Evolutionary conservation across 2,797 vertebrate species (phyloP).

Genomic region (Clarias fuscus): DNA sequence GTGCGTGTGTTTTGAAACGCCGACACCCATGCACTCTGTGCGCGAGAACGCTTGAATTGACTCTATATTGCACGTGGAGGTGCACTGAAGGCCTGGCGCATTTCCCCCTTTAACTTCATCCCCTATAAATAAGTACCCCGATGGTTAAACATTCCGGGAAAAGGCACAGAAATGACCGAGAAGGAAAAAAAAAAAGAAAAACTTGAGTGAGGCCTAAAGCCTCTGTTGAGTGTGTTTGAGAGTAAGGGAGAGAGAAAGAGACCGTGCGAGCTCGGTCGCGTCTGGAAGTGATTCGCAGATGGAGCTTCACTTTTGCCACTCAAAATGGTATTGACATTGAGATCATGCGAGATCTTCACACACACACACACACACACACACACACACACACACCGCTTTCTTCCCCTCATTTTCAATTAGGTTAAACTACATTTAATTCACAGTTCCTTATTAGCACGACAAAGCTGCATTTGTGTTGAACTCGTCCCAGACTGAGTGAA

Average conservation of each 20-base stretch:
- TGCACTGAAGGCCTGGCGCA: neutral
- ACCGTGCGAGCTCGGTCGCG: neutral
- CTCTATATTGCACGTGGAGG: neutral
- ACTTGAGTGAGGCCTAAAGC: slow-evolving; percentile 31
- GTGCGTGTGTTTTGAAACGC: slow-evolving; percentile 7
- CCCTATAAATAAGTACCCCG: slow-evolving; percentile 41
- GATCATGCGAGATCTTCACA: slow-evolving; percentile 23
- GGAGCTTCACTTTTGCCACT: slow-evolving; percentile 40
- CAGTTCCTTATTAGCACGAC: neutral
- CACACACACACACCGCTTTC: slow-evolving; percentile 7
- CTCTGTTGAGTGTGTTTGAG: slow-evolving; percentile 14
- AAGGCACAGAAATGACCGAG: slow-evolving; percentile 30
- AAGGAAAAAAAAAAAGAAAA: slow-evolving; percentile 27
- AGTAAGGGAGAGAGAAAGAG: neutral
- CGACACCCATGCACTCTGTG: neutral
- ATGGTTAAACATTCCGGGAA: slow-evolving; percentile 54
- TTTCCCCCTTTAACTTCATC: slow-evolving; percentile 24
- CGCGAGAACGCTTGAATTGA: neutral
- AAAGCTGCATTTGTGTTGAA: neutral
- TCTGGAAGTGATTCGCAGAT: slow-evolving; percentile 54
- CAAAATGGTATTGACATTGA: slow-evolving; percentile 32
- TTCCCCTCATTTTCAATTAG: neutral
- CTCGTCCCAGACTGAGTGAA: neutral
- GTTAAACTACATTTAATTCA: too few relatives aligned
- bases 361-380: neutral